Evolutionary conservation across 2,888 invertebrate species (phyloP).

Genomic region (Smittia aterrima): DNA sequence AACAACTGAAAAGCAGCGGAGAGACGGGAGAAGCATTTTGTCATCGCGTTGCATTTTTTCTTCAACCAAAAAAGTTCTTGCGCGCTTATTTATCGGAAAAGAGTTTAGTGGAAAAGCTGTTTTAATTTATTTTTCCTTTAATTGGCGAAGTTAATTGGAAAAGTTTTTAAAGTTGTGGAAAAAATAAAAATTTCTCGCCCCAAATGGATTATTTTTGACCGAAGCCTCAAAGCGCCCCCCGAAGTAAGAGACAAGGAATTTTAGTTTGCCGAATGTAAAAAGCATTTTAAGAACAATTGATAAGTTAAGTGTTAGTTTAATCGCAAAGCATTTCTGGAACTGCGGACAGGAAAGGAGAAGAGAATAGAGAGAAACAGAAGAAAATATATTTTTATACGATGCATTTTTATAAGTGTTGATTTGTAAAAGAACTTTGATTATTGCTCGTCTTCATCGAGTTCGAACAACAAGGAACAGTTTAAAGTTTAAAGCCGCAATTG

Average conservation of each 20-base stretch:
- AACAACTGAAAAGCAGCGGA: constrained; percentile 42
- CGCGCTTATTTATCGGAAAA: not conserved
- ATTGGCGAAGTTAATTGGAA: not conserved
- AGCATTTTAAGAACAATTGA: not conserved
- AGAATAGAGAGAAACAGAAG: not conserved
- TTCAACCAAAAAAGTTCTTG: not conserved
- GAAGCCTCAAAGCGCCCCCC: not conserved
- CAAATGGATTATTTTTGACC: constrained; percentile 21
- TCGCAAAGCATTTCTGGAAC: not conserved
- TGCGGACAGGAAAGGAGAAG: not conserved
- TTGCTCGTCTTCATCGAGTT: not conserved
- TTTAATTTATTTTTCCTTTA: not conserved
- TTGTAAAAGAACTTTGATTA: not conserved
- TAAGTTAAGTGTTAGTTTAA: constrained; percentile 24
- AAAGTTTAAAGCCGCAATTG: not conserved
- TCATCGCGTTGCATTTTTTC: constrained; percentile 42
- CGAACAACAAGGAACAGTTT: not conserved
- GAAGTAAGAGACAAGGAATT: not conserved
- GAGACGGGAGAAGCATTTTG: constrained; percentile 28
- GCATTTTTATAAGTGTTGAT: constrained; percentile 30
- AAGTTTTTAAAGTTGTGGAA: not conserved
- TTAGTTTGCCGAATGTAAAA: not conserved
- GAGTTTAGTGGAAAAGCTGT: not conserved
- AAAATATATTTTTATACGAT: constrained; percentile 32
- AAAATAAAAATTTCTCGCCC: not conserved